Conservation (phyloP, 64 coral and sea anemone species). For the Anthopleura sola region DNA sequence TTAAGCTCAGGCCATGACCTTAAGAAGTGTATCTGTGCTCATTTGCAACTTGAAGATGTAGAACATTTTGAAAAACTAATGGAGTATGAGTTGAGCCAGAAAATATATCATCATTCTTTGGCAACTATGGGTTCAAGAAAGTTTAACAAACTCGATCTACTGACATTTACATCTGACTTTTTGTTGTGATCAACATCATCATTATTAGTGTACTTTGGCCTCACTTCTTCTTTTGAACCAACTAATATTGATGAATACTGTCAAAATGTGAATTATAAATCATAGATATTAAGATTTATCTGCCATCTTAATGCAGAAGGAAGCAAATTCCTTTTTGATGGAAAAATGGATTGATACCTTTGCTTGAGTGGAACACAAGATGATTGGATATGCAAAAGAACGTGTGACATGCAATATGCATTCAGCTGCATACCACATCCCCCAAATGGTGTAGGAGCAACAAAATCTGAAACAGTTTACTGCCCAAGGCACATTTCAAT, state of each 20-base stretch:
- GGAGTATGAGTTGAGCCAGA: no score
- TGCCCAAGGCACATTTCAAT: constrained; percentile 57
- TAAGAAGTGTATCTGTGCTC: no score
- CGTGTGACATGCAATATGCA: constrained; percentile 65
- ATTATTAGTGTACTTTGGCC: constrained; percentile 34
- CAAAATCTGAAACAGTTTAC: constrained; percentile 61
- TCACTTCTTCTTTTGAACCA: constrained; percentile 29
- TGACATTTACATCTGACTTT: no score
- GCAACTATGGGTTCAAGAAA: no score
- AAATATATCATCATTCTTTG: no score
- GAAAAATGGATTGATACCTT: constrained; percentile 46
- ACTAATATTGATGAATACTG: constrained; percentile 8
- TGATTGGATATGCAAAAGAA: constrained; percentile 44
- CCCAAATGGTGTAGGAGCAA: constrained; percentile 10
- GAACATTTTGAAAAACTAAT: no score
- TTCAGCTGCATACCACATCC: constrained; percentile 52
- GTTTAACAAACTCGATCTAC: no score
- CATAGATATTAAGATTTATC: not conserved
- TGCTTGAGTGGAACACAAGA: constrained; percentile 31
- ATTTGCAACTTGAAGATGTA: no score
- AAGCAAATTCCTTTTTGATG: constrained; percentile 15
- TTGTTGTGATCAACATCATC: no score
- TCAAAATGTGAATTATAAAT: constrained; percentile 18
- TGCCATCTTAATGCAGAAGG: not conserved
- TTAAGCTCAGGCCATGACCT: no score